Percentiles rank a stretch among this genome's conserved stretches.
Conservation (phyloP, 2,888 invertebrate species). For the Euproctis similis region DNA sequence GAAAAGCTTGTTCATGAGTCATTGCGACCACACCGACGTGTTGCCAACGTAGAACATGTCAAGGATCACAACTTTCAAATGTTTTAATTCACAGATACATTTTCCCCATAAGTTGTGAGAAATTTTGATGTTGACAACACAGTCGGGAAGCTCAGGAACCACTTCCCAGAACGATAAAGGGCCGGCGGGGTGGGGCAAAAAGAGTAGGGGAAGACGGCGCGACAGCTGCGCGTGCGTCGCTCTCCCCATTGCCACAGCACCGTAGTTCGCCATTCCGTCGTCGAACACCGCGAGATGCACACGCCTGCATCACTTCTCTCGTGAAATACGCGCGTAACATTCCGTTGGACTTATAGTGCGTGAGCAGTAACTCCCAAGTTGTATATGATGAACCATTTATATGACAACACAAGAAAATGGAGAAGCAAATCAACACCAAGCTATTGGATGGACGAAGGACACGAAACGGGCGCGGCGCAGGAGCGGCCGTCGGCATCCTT, state of each 20-base stretch:
- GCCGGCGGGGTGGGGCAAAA: slow-evolving; percentile 40
- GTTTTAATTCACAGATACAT: slow-evolving; percentile 17
- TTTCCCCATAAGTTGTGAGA: slow-evolving; percentile 35
- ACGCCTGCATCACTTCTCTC: slow-evolving; percentile 28
- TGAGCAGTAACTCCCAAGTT: slow-evolving; percentile 39
- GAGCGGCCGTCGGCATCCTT: slow-evolving; percentile 51
- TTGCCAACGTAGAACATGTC: slow-evolving; percentile 40
- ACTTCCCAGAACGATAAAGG: slow-evolving; percentile 75
- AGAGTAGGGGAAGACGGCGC: slow-evolving; percentile 46
- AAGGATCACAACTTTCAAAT: slow-evolving; percentile 65
- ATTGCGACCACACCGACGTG: slow-evolving; percentile 35
- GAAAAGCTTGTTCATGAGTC: slow-evolving; percentile 50
- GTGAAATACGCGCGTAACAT: slow-evolving; percentile 50
- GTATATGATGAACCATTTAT: slow-evolving; percentile 24
- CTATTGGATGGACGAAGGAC: slow-evolving; percentile 28
- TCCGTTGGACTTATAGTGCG: slow-evolving; percentile 41
- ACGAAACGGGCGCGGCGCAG: slow-evolving; percentile 42
- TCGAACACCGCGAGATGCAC: slow-evolving; percentile 34
- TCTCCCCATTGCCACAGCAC: slow-evolving; percentile 33
- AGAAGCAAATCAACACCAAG: slow-evolving; percentile 18
- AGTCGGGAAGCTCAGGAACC: slow-evolving; percentile 73
- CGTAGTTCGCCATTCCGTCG: slow-evolving; percentile 52
- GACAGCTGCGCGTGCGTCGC: slow-evolving; percentile 70
- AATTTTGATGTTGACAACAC: slow-evolving; percentile 47
- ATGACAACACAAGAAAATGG: slow-evolving; percentile 25